These are phyloP conservation scores for Alca torda DNA, from an alignment of 2,797 vertebrate species.

Conservation along the genomic window DNA sequence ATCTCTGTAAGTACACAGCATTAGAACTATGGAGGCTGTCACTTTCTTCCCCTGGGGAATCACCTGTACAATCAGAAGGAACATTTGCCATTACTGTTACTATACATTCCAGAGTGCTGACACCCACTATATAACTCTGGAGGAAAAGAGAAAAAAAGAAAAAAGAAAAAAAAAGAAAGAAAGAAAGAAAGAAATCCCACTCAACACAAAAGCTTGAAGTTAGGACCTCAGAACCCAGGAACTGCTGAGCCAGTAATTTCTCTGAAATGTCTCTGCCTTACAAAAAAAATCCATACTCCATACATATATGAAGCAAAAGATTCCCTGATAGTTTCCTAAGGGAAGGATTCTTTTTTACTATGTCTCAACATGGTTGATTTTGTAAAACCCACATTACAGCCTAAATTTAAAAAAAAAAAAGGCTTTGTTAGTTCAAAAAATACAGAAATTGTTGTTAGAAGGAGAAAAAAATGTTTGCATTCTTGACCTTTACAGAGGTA, in stretches of 20 bases:
- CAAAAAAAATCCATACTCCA: not conserved
- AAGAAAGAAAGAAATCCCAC: not conserved
- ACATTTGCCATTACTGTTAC: not conserved
- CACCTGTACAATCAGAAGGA: conserved; percentile 42
- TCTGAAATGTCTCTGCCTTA: not conserved
- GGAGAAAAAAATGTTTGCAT: conserved; percentile 36
- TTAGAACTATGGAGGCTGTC: conserved; percentile 17
- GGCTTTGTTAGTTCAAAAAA: conserved; percentile 8
- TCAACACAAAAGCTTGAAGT: not conserved
- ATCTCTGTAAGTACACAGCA: conserved; percentile 14
- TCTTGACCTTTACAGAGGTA: conserved; percentile 53
- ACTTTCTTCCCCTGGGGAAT: conserved; percentile 26
- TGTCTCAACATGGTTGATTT: not conserved
- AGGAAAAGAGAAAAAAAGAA: not conserved
- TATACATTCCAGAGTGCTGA: not conserved
- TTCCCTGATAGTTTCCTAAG: not conserved
- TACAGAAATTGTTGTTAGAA: conserved; percentile 2
- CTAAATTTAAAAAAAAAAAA: not conserved
- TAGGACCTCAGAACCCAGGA: not conserved
- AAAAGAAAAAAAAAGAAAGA: not conserved
- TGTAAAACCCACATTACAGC: not conserved
- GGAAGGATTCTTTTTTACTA: not conserved
- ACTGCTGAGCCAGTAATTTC: conserved; percentile 19
- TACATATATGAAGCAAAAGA: conserved; percentile 33
- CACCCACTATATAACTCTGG: not conserved